Conservation (phyloP, 2,888 invertebrate genomes). For the Sericinus montela region DNA sequence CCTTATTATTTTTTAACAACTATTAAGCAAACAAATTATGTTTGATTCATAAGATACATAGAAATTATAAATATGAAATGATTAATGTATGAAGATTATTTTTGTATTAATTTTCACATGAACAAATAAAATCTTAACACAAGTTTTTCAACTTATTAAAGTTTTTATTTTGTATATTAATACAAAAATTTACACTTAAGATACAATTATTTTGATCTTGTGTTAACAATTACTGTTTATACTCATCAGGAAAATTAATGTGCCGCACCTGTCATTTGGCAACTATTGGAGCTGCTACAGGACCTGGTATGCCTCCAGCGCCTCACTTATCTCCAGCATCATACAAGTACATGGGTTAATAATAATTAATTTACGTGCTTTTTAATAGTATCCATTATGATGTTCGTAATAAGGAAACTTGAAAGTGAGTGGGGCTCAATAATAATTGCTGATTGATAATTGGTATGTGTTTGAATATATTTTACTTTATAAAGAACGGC, state of each 20-base stretch:
- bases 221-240: too few relatives aligned
- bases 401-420: not conserved
- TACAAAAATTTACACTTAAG: too few relatives aligned
- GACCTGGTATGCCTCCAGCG: constrained; percentile 85
- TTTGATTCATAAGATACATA: too few relatives aligned
- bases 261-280: constrained; percentile 96
- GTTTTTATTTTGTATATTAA: too few relatives aligned
- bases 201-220: too few relatives aligned
- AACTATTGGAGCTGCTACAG: constrained; percentile 83
- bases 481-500: constrained; percentile 4
- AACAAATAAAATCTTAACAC: too few relatives aligned
- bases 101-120: too few relatives aligned
- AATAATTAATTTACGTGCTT: constrained; percentile 10
- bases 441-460: not conserved
- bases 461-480: constrained; percentile 3
- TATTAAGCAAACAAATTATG: too few relatives aligned
- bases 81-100: too few relatives aligned
- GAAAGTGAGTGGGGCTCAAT: not conserved
- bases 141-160: too few relatives aligned
- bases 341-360: constrained; percentile 91
- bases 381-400: not conserved
- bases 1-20: too few relatives aligned
- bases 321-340: constrained; percentile 89
- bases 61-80: too few relatives aligned
- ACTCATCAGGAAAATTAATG: constrained; percentile 87